phyloP scores from a whole-genome alignment of 2,888 invertebrate genomes.

The Rhaphigaster nebulosa region DNA sequence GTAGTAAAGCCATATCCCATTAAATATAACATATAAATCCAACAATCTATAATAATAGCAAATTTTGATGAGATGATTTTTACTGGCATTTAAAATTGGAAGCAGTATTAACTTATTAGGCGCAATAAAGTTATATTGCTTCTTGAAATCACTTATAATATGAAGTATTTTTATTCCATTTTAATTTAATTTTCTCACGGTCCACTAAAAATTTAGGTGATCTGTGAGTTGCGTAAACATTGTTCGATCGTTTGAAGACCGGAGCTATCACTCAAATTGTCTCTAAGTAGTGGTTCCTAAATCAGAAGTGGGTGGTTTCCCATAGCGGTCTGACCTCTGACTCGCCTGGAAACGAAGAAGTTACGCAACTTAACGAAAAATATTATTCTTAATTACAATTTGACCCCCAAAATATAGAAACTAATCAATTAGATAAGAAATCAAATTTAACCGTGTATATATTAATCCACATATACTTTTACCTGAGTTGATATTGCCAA shows the following conservation, averaged over 20 bases:
- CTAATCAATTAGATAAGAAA: background rate
- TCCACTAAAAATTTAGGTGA: background rate
- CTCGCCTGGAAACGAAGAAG: background rate
- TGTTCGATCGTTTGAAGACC: background rate
- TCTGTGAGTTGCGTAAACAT: background rate
- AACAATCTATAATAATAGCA: too few relatives aligned
- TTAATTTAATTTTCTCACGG: background rate
- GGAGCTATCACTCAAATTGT: background rate
- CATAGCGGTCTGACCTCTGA: constrained; percentile 1
- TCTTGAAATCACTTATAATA: too few relatives aligned
- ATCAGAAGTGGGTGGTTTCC: constrained; percentile 1
- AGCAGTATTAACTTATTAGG: too few relatives aligned
- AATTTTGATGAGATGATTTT: too few relatives aligned
- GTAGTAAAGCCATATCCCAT: too few relatives aligned
- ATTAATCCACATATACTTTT: background rate
- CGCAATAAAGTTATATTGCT: too few relatives aligned
- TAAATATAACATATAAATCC: too few relatives aligned
- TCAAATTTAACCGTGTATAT: background rate
- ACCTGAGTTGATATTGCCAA: background rate
- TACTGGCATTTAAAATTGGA: too few relatives aligned
- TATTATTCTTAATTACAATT: background rate
- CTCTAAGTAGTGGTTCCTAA: background rate
- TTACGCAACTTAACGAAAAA: background rate
- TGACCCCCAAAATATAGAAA: background rate
- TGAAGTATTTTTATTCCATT: too few relatives aligned